These are phyloP conservation scores for Dugesia japonica DNA, from an alignment of 2,888 invertebrate species.

Conservation along the genomic window DNA sequence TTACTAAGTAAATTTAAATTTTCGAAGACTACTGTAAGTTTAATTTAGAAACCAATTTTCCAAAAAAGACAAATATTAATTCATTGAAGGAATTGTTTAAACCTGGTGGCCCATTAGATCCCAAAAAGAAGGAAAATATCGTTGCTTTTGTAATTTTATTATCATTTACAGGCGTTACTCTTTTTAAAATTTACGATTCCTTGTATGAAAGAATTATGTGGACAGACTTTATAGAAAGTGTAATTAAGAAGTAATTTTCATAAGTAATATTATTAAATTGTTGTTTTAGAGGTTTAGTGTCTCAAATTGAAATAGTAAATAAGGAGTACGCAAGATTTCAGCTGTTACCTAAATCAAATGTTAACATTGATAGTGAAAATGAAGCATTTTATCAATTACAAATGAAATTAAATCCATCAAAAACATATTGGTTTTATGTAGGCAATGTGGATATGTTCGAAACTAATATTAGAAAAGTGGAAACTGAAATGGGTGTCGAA, in stretches of 20 bases:
- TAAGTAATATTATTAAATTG: neutral
- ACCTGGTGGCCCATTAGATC: no score
- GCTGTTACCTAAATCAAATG: neutral
- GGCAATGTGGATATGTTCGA: constrained; percentile 96
- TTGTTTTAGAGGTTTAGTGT: constrained; percentile 49
- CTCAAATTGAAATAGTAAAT: constrained; percentile 84
- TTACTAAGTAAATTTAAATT: no score
- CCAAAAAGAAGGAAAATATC: no score
- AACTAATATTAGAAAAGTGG: constrained; percentile 84
- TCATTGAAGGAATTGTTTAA: no score
- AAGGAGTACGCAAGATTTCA: constrained; percentile 89
- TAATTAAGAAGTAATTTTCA: constrained; percentile 62
- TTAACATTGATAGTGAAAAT: neutral
- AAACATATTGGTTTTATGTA: constrained; percentile 71
- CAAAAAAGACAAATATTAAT: no score
- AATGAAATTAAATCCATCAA: neutral
- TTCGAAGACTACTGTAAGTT: no score
- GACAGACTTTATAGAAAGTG: constrained; percentile 79
- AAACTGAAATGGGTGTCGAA: constrained; percentile 72
- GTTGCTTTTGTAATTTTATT: neutral
- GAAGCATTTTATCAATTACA: neutral
- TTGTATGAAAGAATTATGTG: constrained; percentile 82
- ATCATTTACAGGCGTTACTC: neutral
- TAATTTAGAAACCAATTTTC: no score
- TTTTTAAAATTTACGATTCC: neutral